These are phyloP conservation scores for Capitella teleta DNA, from an alignment of 1,140 invertebrate species.

Conservation along the genomic window DNA sequence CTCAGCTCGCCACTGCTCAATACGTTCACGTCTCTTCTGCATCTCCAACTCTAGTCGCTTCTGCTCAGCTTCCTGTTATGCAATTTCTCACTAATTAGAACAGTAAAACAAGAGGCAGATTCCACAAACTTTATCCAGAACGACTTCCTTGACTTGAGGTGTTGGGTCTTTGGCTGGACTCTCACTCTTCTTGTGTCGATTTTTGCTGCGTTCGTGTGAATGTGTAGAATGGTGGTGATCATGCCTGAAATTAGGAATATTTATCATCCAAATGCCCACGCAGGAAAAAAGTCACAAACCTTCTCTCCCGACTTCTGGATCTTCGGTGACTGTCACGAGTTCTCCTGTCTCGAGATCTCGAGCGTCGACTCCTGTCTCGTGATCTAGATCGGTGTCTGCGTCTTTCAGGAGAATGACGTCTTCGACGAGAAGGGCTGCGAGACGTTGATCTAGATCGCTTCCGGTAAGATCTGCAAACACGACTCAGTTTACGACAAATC, in stretches of 20 bases:
- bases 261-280: conserved; percentile 16
- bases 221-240: not conserved
- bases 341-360: conserved; percentile 19
- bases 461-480: conserved; percentile 22
- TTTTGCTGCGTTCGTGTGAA: not conserved
- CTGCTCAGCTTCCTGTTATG: conserved; percentile 55
- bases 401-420: not conserved
- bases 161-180: not conserved
- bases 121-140: conserved; percentile 1
- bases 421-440: not conserved
- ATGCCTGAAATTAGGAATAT: not conserved
- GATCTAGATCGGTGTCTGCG: conserved; percentile 8
- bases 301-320: conserved; percentile 3
- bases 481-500: conserved; percentile 3
- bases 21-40: conserved; percentile 86
- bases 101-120: not conserved
- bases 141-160: not conserved
- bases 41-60: conserved; percentile 79
- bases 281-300: conserved; percentile 1
- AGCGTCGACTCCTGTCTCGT: conserved; percentile 14
- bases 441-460: conserved; percentile 17
- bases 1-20: conserved; percentile 82
- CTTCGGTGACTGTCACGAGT: conserved; percentile 12
- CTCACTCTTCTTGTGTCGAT: not conserved
- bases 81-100: conserved; percentile 8